Evolutionary conservation across 2,888 invertebrate genomes (phyloP), one percentile per base, ranked within the genome.

Genomic region (Erebia aethiops): DNA sequence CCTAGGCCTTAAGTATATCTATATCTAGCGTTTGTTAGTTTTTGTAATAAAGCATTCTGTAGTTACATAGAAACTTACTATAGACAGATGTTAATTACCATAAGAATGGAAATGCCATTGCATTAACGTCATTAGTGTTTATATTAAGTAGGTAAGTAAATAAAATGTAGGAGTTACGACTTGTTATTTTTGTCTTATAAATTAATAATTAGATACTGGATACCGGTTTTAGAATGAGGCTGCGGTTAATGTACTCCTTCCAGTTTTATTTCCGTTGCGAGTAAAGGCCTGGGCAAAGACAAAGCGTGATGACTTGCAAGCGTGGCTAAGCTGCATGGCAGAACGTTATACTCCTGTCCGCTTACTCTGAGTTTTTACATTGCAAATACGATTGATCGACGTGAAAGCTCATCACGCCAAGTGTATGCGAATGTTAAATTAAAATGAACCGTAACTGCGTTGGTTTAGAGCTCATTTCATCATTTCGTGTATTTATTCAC

Each of bases 241-340:
- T 49, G 21, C 62, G 61, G 26, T 18, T 60, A 60, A 43, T 61
- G 56, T 57, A 57, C 11, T 43, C 13, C 43, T 52, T 26, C 62
- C 49, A 63, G 49, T 64, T 52, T 21, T 52, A 64, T 64, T 63
- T 63, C 62, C 63, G 51, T 51, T 52, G 52, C 63, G 35, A 9
- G 10, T 64, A 21, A 61, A 46, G 61, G 10, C 18, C 18, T 54
- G 54, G 54, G 1, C 54, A 54, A 8, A 54, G 9, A 54, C 18
- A 54, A 54, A 10, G 54, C 52, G 52, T 2, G 9, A 10, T 10
- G 16, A 18, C 43, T 21, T 21, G 21, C 21, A 21, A 21, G 21
- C 21, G 21, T 21, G 21, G 21, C 21, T 21, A 21, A 46, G 11
- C 43, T 46, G 10, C 10, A 46, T 11, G 10, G 11, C 43, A 0